Evolutionary conservation across 2,113 vertebrate species (phyloP), one percentile per base, ranked within the genome.

Genomic region (Larimichthys polyactis): DNA sequence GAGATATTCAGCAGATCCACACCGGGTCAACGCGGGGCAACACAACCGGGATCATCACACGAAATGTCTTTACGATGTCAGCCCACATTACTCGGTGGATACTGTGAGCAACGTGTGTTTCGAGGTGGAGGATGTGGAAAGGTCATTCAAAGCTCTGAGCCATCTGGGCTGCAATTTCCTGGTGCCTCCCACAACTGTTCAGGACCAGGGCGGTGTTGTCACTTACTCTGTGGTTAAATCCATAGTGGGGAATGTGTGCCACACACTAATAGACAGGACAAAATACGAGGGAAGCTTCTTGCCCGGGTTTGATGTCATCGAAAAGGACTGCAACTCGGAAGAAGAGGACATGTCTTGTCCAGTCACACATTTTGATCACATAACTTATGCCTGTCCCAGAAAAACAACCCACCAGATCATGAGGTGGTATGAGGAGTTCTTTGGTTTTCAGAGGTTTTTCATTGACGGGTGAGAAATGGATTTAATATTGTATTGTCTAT

Each of bases 21-120:
- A 17, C 1, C 54, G 20, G 76, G 24, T 44, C 22, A 27, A 27
- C 15, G 55, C 24, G 20, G 49, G 40, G 20, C 82, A 52, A 63
- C 4, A 5, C 74, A 52, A 44, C 49, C 64, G 5, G 14, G 55
- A 51, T 20, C 0, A 66, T 0, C 9, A 65, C 0, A 0, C 0
- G 0, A 81, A 62, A 0, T 93, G 93, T 20, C 93, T 98, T 1
- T 99, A 98, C 0, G 96, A 96, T 0, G 57, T 93, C 58, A 85
- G 92, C 10, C 88, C 94, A 0, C 73, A 0, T 3, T 89, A 95
- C 3, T 0, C 93, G 0, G 89, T 98, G 78, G 95, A 98, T 54
- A 97, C 96, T 0, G 98, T 96, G 16, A 95, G 96, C 76, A 99
- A 99, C 0, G 82, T 99, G 87, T 98, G 97, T 79, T 98, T 99